Evolutionary conservation across 2,113 vertebrate species (phyloP), one percentile per base, ranked within the genome.

Genomic region (Melanotaenia duboulayi): DNA sequence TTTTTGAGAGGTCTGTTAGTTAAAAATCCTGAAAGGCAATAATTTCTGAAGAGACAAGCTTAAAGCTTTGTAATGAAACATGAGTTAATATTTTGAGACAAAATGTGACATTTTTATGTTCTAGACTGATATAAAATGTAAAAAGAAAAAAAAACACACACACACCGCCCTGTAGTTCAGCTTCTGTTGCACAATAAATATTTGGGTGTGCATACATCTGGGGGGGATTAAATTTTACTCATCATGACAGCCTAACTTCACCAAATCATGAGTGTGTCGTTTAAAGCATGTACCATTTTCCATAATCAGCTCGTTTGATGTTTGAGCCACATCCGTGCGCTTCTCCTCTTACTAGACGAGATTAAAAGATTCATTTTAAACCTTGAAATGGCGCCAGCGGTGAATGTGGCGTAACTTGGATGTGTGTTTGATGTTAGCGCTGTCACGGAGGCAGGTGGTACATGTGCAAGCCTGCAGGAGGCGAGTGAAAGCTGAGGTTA

Each of bases 1-100:
- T 7, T 46, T 19, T 19, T 46, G 6, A 7, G 44, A 9, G 17
- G 17, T 19, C 22, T 52, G 8, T 49, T 24, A 5, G 17, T 59
- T 48, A 16, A 65, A 39, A n/a, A 48, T 75, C 71, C 40, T 51
- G 3, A 66, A 56, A 57, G 35, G 61, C 55, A 65, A 42, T 81
- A 57, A 66, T 52, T 9, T 44, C 48, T 50, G 11, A 50, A 60
- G 16, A 1, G 19, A 46, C 20, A 51, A 51, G 17, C 2, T 7
- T 7, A 44, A 19, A 63, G 32, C 1, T 5, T 10, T 2, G 16
- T 22, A 4, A 5, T 11, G 59, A 52, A 7, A 12, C 8, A 20
- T 25, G 14, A 39, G 22, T 50, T 13, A 35, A 16, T 58, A 37
- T 56, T 35, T 51, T 12, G 37, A 11, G 35, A 59, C 2, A 35